Percentiles rank a stretch among this genome's conserved stretches.
These are phyloP conservation scores for Tuberolachnus salignus DNA, from an alignment of 2,888 invertebrate species.

Conservation along the genomic window DNA sequence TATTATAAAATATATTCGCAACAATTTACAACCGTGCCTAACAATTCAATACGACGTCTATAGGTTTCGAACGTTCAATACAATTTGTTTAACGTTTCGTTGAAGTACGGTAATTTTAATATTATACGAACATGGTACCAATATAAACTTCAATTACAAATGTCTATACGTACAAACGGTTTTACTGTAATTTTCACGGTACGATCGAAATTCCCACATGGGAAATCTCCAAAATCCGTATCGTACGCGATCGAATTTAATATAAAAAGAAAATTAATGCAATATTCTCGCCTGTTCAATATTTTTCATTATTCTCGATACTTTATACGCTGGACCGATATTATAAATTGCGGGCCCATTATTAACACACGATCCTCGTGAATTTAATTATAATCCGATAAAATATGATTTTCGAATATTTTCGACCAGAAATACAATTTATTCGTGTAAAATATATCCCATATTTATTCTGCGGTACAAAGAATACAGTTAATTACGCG, in stretches of 20 bases:
- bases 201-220: slow-evolving; percentile 27
- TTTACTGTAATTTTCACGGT: neutral
- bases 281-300: slow-evolving; percentile 11
- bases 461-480: too few relatives aligned
- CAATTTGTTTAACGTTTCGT: too few relatives aligned
- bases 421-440: neutral
- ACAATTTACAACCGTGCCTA: too few relatives aligned
- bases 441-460: too few relatives aligned
- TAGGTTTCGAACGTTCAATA: too few relatives aligned
- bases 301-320: neutral
- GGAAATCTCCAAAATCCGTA: slow-evolving; percentile 19
- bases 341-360: neutral
- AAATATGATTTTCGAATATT: neutral
- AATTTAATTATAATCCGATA: slow-evolving; percentile 5
- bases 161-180: slow-evolving; percentile 21
- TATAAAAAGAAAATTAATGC: slow-evolving; percentile 2
- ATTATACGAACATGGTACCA: too few relatives aligned
- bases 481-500: too few relatives aligned
- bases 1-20: too few relatives aligned
- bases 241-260: slow-evolving; percentile 3
- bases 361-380: neutral
- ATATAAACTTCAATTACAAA: slow-evolving; percentile 43
- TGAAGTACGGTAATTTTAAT: too few relatives aligned
- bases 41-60: too few relatives aligned
- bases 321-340: neutral